Conservation (phyloP, 2,888 invertebrate species). For the Torymus texanus region DNA sequence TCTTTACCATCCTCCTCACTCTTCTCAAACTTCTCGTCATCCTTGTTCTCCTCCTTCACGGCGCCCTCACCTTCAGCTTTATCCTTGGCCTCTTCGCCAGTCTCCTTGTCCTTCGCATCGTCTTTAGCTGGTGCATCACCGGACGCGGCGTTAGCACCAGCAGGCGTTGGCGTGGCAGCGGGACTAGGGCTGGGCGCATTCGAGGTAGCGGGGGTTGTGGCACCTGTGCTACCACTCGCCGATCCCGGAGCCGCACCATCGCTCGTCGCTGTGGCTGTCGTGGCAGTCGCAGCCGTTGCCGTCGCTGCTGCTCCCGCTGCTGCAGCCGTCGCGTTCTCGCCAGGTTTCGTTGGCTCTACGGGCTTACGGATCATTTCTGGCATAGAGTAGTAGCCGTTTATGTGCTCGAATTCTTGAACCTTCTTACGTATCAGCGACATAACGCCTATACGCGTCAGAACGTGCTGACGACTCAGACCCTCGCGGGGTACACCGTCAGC, state of each 20-base stretch:
- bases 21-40: constrained; percentile 42
- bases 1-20: constrained; percentile 63
- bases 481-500: constrained; percentile 99
- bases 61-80: neutral
- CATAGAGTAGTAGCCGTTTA: constrained; percentile 98
- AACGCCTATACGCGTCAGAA: constrained; percentile 97
- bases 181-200: constrained; percentile 84
- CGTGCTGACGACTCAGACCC: constrained; percentile 97
- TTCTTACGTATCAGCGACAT: constrained; percentile 99
- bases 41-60: constrained; percentile 60
- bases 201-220: constrained; percentile 79
- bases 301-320: constrained; percentile 58
- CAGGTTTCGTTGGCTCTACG: constrained; percentile 79
- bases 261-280: constrained; percentile 61
- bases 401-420: constrained; percentile 98
- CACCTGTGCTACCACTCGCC: constrained; percentile 67
- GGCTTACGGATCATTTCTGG: constrained; percentile 91
- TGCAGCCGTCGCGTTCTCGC: constrained; percentile 68
- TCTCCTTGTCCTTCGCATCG: constrained; percentile 68
- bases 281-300: constrained; percentile 62
- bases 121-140: constrained; percentile 61
- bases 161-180: constrained; percentile 80
- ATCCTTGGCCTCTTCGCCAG: constrained; percentile 59
- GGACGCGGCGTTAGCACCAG: constrained; percentile 66
- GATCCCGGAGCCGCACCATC: constrained; percentile 65